phyloP scores from a whole-genome alignment of 2,113 vertebrate species.

The Tauraco erythrolophus region DNA sequence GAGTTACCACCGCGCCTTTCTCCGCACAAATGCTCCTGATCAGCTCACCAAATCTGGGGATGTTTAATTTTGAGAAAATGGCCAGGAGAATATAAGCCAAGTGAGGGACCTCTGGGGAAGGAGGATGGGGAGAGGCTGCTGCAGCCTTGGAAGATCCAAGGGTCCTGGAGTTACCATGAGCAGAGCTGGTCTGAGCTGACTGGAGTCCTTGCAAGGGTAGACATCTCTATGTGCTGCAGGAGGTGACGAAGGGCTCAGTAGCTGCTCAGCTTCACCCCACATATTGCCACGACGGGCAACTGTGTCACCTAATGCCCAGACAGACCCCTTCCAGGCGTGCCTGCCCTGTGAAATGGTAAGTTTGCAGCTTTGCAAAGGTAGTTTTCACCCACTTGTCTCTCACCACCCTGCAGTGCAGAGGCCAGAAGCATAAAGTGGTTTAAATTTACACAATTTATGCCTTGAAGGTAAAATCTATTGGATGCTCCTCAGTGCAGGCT shows the following conservation, averaged over 20 bases:
- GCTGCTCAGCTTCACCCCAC: not conserved
- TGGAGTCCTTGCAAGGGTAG: not conserved
- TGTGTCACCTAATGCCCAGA: not conserved
- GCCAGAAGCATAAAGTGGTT: not conserved
- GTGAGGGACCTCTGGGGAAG: not conserved
- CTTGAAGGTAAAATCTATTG: too few relatives aligned
- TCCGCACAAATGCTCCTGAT: not conserved
- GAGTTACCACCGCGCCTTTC: not conserved
- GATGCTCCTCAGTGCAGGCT: not conserved
- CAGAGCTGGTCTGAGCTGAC: not conserved
- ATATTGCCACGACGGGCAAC: not conserved
- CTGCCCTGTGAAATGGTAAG: not conserved
- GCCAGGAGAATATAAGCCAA: not conserved
- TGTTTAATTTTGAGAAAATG: not conserved
- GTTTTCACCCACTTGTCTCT: rapidly evolving
- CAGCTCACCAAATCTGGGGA: not conserved
- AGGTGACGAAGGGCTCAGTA: not conserved
- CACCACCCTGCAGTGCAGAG: not conserved
- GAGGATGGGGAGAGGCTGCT: not conserved
- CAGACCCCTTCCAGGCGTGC: not conserved
- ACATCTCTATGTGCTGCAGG: not conserved
- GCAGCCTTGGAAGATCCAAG: not conserved
- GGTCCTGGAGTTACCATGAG: not conserved
- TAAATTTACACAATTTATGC: not conserved
- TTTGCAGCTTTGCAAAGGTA: not conserved